Conservation (phyloP, 2,113 vertebrate genomes). For the Pithys albifrons region DNA sequence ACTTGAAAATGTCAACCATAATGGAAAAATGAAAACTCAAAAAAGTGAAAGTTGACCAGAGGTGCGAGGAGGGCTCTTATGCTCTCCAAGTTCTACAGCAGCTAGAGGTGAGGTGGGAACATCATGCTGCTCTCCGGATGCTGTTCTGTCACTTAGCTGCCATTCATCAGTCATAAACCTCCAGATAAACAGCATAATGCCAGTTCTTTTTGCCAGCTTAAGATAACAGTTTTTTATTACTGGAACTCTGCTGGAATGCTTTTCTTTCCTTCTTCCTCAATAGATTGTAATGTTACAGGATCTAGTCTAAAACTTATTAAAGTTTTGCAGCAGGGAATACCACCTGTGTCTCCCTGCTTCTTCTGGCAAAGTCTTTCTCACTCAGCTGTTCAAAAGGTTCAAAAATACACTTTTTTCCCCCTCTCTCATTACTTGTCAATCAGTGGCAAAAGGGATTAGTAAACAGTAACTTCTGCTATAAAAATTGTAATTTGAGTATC, state of each 20-base stretch:
- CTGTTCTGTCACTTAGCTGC: not conserved
- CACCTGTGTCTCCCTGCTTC: not conserved
- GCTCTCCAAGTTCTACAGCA: not conserved
- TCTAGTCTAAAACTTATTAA: slow-evolving; percentile 12
- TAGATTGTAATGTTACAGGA: not conserved
- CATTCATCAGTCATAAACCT: slow-evolving; percentile 14
- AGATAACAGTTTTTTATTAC: slow-evolving; percentile 58
- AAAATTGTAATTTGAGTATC: not conserved
- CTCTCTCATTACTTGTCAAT: not conserved
- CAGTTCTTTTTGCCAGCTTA: slow-evolving; percentile 34
- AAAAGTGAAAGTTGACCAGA: not conserved
- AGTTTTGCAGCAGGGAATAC: slow-evolving; percentile 24
- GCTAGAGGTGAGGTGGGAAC: not conserved
- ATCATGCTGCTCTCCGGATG: not conserved
- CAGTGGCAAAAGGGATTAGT: not conserved
- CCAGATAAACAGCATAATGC: not conserved
- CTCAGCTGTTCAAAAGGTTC: not conserved
- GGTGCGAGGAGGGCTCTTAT: not conserved
- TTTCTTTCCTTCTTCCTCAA: not conserved
- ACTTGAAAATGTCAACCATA: slow-evolving; percentile 20
- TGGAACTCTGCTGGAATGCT: slow-evolving; percentile 37
- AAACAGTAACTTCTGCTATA: not conserved
- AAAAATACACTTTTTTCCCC: not conserved
- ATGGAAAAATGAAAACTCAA: not conserved
- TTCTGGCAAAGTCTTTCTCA: not conserved